Base-by-base conservation (phyloP, 2,888 invertebrate species). In the Dolomedes plantarius region DNA sequence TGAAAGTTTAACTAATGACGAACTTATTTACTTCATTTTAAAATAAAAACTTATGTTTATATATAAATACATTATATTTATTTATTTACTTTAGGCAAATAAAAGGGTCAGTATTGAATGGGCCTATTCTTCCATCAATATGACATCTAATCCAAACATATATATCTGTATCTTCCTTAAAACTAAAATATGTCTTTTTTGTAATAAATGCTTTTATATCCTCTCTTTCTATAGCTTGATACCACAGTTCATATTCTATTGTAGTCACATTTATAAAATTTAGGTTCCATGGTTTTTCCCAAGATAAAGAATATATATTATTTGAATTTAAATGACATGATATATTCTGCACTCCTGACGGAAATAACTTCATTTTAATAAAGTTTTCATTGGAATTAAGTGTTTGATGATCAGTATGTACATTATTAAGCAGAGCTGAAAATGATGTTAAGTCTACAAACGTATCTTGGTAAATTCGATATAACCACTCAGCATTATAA, bases 381-480 rank as follows among this genome's bases (percentile, higher is more conserved):
- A n/a, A n/a, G n/a, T n/a, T n/a, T 29, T 28, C n/a, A 39, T n/a
- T n/a, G n/a, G n/a, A n/a, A n/a, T n/a, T n/a, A n/a, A n/a, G n/a
- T n/a, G n/a, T n/a, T n/a, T n/a, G n/a, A n/a, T n/a, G n/a, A n/a
- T n/a, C n/a, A n/a, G n/a, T n/a, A n/a, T n/a, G n/a, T n/a, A n/a
- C 62, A 62, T 39, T n/a, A 39, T 46, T 32, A 2, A 89, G 23
- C 16, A 75, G 13, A 29, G 23, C 19, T 3, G n/a, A 29, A 36
- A 89, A 86, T n/a, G 81, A 79, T 9, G 11, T n/a, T 2, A 88
- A 19, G 88, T 92, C 91, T 0, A 93, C 91, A 16, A 89, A 46
- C 1, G 93, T 93, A 88, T 93, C 93, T 89, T 93, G 93, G 89
- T 92, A 93, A 88, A 93, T 92, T 79, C 92, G 90, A 89, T 91